Conservation (phyloP, 2,113 vertebrate genomes). For the Cyrtonyx montezumae region DNA sequence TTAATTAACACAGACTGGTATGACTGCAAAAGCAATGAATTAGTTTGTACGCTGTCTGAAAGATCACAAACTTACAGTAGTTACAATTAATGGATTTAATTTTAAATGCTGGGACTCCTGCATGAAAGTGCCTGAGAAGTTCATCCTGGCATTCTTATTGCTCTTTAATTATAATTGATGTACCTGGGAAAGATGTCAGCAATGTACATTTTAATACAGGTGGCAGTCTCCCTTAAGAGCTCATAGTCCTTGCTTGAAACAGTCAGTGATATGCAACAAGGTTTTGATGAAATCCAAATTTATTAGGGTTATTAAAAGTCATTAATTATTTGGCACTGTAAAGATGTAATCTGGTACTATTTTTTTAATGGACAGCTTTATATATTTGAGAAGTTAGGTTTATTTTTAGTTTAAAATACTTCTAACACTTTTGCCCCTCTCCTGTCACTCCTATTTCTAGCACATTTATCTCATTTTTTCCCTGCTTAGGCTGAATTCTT, state of each 20-base stretch:
- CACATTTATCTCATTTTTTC: not conserved
- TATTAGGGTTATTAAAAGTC: slow-evolving; percentile 76
- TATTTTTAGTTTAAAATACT: slow-evolving; percentile 46
- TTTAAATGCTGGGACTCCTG: slow-evolving; percentile 57
- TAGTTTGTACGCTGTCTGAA: slow-evolving; percentile 55
- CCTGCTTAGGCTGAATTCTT: not conserved
- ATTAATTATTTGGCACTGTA: slow-evolving; percentile 77
- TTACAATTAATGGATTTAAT: slow-evolving; percentile 76
- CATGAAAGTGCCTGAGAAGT: slow-evolving; percentile 61
- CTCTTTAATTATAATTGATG: slow-evolving; percentile 79
- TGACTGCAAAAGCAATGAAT: slow-evolving; percentile 64
- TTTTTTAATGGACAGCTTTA: slow-evolving; percentile 68
- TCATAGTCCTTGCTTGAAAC: not conserved
- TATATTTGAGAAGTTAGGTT: slow-evolving; percentile 51
- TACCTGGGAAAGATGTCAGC: slow-evolving; percentile 69
- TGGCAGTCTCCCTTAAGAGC: slow-evolving; percentile 20
- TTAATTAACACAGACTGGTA: slow-evolving; percentile 63
- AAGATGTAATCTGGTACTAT: slow-evolving; percentile 53
- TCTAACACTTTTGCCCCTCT: not conserved
- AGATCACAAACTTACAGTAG: slow-evolving; percentile 63
- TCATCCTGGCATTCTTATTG: slow-evolving; percentile 68
- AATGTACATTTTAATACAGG: slow-evolving; percentile 23
- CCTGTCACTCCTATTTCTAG: not conserved
- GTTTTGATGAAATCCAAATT: slow-evolving; percentile 76
- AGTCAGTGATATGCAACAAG: slow-evolving; percentile 45